Evolutionary conservation across 2,797 vertebrate species (phyloP), one percentile per base, ranked within the genome.

Genomic region (Taenioides sp.): DNA sequence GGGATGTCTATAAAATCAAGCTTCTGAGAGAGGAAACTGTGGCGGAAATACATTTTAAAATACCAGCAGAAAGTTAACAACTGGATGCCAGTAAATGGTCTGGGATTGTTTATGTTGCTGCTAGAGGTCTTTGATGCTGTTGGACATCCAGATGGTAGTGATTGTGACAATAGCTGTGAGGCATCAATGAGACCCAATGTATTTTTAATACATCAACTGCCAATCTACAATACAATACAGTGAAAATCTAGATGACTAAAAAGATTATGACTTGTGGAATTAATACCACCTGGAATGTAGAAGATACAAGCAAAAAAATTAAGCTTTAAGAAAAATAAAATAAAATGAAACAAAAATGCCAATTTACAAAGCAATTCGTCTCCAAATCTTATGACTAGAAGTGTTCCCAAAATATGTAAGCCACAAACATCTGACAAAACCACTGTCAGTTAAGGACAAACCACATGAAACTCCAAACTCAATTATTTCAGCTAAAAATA

Each of bases 61-160:
- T 63, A 68, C 50, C 59, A 69, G 1, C 77, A 65, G 70, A 74
- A 55, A 78, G 64, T 66, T 66, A 83, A 75, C 64, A 66, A 78
- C 70, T 78, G 80, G 75, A 83, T 67, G 69, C 79, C 77, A 80
- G 82, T 80, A 83, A 87, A 87, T 61, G 76, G 78, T 78, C 84
- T 81, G 77, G 72, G 71, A 50, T 72, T 78, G 76, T 84, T 87
- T 84, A 87, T 77, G 75, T 67, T 78, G 17, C 69, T 70, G 70
- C 69, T 70, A 72, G 62, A 65, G 57, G 17, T 70, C 80, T 87
- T 86, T 85, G 85, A 87, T 87, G 80, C 58, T 67, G 47, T 49
- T 11, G 77, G 80, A 88, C 23, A 31, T 81, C 84, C 86, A 86
- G 86, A 85, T 85, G 86, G 80, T 82, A 80, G 71, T 20, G 84